Conservation (phyloP, 2,113 vertebrate genomes). For the Colius striatus region DNA sequence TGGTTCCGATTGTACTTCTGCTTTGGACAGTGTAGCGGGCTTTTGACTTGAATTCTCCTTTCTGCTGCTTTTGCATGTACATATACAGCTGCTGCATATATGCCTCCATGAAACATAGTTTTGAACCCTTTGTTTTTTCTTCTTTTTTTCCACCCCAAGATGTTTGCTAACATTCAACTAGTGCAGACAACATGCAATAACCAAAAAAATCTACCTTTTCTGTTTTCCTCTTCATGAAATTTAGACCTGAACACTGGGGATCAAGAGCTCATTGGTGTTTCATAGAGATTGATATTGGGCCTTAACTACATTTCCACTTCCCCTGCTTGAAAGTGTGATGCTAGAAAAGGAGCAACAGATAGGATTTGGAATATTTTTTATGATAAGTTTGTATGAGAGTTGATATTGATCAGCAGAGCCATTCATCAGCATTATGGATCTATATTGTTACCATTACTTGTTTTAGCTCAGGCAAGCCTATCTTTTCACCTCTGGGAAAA, state of each 20-base stretch:
- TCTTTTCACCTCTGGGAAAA: background rate
- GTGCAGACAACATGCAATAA: background rate
- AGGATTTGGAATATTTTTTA: background rate
- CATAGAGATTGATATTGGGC: background rate
- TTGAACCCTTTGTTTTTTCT: background rate
- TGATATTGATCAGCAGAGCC: background rate
- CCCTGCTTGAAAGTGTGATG: background rate
- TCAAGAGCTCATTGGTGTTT: background rate
- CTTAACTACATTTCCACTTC: background rate
- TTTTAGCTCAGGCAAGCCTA: background rate
- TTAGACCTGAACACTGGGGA: background rate
- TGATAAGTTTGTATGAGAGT: background rate
- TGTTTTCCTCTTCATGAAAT: background rate
- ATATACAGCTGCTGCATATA: background rate
- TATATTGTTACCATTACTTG: background rate
- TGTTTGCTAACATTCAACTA: background rate
- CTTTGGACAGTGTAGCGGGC: background rate
- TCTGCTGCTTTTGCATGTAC: background rate
- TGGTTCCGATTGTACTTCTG: background rate
- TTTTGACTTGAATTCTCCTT: background rate
- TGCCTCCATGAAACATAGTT: fast-evolving
- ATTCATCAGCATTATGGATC: background rate
- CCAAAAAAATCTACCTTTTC: background rate
- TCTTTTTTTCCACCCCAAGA: background rate
- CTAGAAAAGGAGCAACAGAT: background rate